These are phyloP conservation scores for Pangasius sanitwongsei DNA, from an alignment of 2,797 vertebrate genomes.

Conservation along the genomic window DNA sequence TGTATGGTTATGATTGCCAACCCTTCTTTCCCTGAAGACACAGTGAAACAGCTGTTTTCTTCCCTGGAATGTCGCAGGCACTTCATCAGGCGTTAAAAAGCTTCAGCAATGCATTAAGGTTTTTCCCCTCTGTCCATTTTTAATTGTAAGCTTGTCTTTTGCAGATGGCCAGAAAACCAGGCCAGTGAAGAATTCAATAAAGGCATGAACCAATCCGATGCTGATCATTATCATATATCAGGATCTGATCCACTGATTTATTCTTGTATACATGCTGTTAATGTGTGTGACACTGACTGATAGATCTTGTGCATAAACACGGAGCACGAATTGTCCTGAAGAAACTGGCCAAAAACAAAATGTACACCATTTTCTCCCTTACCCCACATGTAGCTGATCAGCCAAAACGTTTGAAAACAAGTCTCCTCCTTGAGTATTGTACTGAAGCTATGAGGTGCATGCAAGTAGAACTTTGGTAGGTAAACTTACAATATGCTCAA, in stretches of 20 bases:
- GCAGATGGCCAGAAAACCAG: not conserved
- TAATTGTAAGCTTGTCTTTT: not conserved
- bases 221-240: not conserved
- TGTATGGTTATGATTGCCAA: not conserved
- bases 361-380: not conserved
- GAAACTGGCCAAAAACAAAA: not conserved
- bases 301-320: not conserved
- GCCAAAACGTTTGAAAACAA: not conserved
- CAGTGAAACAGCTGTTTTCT: slow-evolving; percentile 70
- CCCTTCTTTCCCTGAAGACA: slow-evolving; percentile 9
- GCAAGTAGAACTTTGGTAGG: not conserved
- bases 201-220: not conserved
- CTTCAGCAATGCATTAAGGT: slow-evolving; percentile 12
- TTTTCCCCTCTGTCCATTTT: not conserved
- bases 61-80: slow-evolving; percentile 40
- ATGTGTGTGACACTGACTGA: not conserved
- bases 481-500: not conserved
- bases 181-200: not conserved
- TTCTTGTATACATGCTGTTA: not conserved
- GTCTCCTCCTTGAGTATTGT: not conserved
- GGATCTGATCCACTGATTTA: not conserved
- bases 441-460: not conserved
- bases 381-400: not conserved
- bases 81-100: slow-evolving; percentile 47
- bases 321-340: not conserved